phyloP scores from a whole-genome alignment of 2,888 invertebrate genomes.

The Parapristionchus giblindavisi region DNA sequence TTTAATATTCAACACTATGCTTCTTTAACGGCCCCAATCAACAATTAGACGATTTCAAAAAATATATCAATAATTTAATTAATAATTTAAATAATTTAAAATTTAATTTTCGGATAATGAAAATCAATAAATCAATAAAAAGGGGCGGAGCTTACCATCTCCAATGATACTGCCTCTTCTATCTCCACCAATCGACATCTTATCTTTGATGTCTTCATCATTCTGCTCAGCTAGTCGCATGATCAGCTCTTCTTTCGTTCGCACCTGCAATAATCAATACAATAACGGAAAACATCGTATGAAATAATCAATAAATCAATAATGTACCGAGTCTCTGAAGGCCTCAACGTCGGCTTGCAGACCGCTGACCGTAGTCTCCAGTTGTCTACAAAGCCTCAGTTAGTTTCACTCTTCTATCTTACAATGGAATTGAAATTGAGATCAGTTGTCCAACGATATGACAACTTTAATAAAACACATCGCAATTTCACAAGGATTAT shows the following conservation, averaged over 20 bases:
- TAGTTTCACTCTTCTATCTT: background rate
- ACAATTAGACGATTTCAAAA: no score
- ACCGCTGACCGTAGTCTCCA: conserved; percentile 50
- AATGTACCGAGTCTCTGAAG: conserved; percentile 54
- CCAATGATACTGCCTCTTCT: conserved; percentile 27
- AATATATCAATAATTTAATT: no score
- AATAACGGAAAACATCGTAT: background rate
- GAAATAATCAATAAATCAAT: background rate
- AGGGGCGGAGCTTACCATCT: conserved; percentile 38
- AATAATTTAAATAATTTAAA: no score
- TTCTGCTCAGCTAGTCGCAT: conserved; percentile 60
- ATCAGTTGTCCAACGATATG: background rate
- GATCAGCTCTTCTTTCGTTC: conserved; percentile 66
- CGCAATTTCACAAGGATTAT: no score
- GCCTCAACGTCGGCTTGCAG: conserved; percentile 60
- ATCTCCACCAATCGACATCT: background rate
- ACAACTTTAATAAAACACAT: no score
- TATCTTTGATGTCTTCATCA: conserved; percentile 40
- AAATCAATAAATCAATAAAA: no score
- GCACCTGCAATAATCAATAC: conserved; percentile 38
- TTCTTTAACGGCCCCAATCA: no score
- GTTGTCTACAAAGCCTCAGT: conserved; percentile 41
- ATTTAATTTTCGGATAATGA: no score
- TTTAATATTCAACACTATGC: no score
- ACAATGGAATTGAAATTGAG: background rate